Evolutionary conservation across 2,113 vertebrate species (phyloP), one percentile per base, ranked within the genome.

Genomic region (Cygnus buccinator): DNA sequence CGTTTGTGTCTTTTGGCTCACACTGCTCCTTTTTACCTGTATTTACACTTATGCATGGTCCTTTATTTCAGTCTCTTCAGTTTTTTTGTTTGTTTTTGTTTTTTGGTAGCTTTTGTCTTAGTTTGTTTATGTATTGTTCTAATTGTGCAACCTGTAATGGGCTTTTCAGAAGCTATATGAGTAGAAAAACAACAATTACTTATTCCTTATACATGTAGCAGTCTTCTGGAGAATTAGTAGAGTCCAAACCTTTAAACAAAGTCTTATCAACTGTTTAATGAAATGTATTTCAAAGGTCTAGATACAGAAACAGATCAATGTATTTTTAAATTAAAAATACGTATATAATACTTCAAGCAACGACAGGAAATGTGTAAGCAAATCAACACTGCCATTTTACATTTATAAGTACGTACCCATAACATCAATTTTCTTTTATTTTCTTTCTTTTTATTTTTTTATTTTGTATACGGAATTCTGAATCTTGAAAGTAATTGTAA

Each of bases 21-120:
- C 54, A 39, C 3, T 33, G 20, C 20, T 62, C 8, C 41, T 4
- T 77, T 84, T 93, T 52, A 29, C 16, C 33, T 54, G 0, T 13
- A 44, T 9, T 17, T 63, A 22, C 26, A 70, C 35, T 43, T 62
- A 41, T 5, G 7, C 1, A 0, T 18, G 13, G 6, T 7, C 28
- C 6, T 80, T 72, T 58, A 61, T 82, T 87, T 65, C 54, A 62
- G 9, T 25, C 18, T n/a, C 86, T 44, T 48, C n/a, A 11, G 10
- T 11, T 22, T 10, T 29, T 35, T 39, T 43, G 39, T 39, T 39
- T 39, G 39, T 39, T 39, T 39, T 39, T 10, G 39, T 20, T 48
- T 13, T 82, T 79, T 87, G 80, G 26, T 62, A 68, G 48, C 20
- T 41, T 13, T 11, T 0, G 0, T 61, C 37, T 37, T 37, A 37